These are phyloP conservation scores for Grammomys surdaster DNA, from an alignment of 2,113 vertebrate species.

Conservation along the genomic window DNA sequence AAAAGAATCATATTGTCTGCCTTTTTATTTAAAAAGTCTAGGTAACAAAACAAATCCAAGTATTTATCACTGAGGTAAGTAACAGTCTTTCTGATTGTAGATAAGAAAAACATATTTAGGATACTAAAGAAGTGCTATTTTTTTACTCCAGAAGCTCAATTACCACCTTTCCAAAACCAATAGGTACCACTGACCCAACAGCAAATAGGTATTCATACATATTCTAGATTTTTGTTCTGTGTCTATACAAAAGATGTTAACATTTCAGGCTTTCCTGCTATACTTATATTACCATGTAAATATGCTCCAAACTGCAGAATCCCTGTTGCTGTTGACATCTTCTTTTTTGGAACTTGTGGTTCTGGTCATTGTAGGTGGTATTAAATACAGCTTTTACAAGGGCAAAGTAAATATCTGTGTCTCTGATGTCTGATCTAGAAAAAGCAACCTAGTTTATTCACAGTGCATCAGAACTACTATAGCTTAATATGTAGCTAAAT, in stretches of 20 bases:
- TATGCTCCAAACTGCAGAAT: background rate
- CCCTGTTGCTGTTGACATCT: background rate
- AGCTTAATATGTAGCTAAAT: background rate
- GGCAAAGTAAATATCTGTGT: background rate
- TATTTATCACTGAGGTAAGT: background rate
- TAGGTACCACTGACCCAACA: background rate
- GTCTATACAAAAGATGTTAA: background rate
- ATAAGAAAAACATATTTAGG: background rate
- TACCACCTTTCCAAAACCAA: background rate
- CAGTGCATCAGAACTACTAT: background rate
- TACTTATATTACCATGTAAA: background rate
- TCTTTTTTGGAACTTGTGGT: background rate
- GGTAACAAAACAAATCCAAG: background rate
- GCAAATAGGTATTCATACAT: background rate
- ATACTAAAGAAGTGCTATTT: background rate
- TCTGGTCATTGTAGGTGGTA: background rate
- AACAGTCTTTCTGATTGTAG: background rate
- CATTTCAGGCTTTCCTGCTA: background rate
- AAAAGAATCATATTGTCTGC: background rate
- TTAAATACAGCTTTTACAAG: background rate
- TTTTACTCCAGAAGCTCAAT: background rate
- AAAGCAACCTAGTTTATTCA: background rate
- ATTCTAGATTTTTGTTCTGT: background rate
- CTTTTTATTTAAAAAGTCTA: background rate
- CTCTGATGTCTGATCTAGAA: background rate